Base-by-base conservation (phyloP, 2,888 invertebrate species). In the Halictus quadricinctus region DNA sequence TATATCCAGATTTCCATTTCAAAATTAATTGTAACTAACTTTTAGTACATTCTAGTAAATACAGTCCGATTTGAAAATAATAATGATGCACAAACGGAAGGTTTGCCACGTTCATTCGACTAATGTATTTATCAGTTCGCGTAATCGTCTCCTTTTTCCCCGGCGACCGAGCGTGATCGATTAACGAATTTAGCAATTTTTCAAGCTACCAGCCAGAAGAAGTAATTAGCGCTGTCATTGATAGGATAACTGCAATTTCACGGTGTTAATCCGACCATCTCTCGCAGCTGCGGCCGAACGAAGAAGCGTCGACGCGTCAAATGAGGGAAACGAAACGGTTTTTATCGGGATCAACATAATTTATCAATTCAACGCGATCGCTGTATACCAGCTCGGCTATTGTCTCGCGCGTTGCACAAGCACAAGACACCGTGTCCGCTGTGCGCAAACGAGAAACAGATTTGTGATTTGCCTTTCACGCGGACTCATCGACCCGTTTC, bases 381-480 rank as follows among this genome's bases (percentile, higher is more conserved):
- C 41, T 69, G 80, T 85, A 80, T 80, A 78, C 70, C 54, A 36
- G 72, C 58, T 29, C 54, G 50, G 8, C 73, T 66, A 82, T 86
- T 81, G 86, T 85, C 29, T 25, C 7, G 21, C 2, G 21, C 2
- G 21, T 86, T 84, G 76, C 81, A 75, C 75, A 86, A 86, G 70
- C 81, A 75, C 72, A 86, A 86, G 64, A 64, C 48, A 64, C 21
- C 29, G 79, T 79, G 29, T 18, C 77, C 60, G 73, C 46, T 21
- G 36, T 72, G 72, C 6, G 41, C 75, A 29, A 81, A 73, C 70
- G 76, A 72, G 81, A 84, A 79, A 69, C 66, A 79, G 76, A 85
- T 81, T 81, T 79, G 60, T 75, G 66, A 79, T 80, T 76, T 80
- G 81, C 86, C 74, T 85, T 82, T 85, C 85, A 76, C 85, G 48